These are phyloP conservation scores for Solea senegalensis DNA, from an alignment of 2,113 vertebrate species.

Conservation along the genomic window DNA sequence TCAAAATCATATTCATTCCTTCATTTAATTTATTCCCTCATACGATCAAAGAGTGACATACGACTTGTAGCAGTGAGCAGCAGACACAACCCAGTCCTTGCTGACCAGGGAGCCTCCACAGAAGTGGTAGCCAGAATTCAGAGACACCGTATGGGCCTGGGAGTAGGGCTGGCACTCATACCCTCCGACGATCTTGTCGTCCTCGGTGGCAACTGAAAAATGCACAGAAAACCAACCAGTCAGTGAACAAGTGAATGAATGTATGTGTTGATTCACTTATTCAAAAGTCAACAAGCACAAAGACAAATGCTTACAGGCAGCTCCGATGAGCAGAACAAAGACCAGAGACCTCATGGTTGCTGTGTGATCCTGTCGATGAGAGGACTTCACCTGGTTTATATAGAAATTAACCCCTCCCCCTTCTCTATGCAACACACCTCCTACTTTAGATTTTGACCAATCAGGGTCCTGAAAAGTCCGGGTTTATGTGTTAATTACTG, in stretches of 20 bases:
- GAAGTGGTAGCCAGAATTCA: constrained; percentile 78
- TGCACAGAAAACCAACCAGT: background rate
- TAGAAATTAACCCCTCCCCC: background rate
- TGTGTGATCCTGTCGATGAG: constrained; percentile 49
- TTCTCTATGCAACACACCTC: too few species aligned
- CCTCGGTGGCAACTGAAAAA: constrained; percentile 70
- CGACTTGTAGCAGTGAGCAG: constrained; percentile 77
- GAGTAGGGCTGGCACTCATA: constrained; percentile 72
- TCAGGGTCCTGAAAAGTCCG: background rate
- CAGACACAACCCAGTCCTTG: constrained; percentile 72
- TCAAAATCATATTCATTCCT: background rate
- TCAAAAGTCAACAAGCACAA: background rate
- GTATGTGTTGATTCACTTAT: background rate
- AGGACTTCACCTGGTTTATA: constrained; percentile 46
- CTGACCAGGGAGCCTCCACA: constrained; percentile 78
- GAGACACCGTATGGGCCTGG: constrained; percentile 73
- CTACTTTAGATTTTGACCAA: too few species aligned
- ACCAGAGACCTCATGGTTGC: constrained; percentile 79
- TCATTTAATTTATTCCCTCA: background rate
- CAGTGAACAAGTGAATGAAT: background rate
- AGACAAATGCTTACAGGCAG: constrained; percentile 67
- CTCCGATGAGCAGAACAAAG: constrained; percentile 78
- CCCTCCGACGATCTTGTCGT: constrained; percentile 80
- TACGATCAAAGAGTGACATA: constrained; percentile 22
- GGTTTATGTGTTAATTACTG: too few species aligned